Evolutionary conservation across 2,113 vertebrate genomes (phyloP).

Genomic region (Apeltes quadracus): DNA sequence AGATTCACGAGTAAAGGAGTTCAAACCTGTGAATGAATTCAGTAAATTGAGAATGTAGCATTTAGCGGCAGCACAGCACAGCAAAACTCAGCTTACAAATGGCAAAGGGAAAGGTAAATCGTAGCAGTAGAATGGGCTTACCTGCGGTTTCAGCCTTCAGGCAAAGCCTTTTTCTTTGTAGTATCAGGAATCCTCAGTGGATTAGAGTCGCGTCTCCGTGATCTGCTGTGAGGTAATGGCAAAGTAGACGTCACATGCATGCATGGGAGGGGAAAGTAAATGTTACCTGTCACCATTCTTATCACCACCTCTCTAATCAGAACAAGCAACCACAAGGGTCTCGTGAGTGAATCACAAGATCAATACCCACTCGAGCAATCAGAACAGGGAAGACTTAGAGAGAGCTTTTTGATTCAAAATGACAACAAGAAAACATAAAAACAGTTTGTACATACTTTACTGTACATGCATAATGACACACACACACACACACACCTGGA

Average conservation of each 20-base stretch:
- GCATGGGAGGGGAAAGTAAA: neutral
- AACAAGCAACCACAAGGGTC: neutral
- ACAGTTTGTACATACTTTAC: neutral
- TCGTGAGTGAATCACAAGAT: slow-evolving; percentile 25
- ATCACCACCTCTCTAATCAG: slow-evolving; percentile 5
- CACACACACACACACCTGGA: neutral
- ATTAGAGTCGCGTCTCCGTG: neutral
- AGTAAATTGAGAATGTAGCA: slow-evolving; percentile 2
- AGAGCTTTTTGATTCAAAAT: neutral
- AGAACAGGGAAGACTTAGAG: neutral
- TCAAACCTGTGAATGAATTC: neutral
- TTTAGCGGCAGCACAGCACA: neutral
- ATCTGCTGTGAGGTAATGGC: neutral
- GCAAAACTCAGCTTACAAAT: neutral
- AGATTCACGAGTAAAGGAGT: neutral
- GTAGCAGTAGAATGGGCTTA: slow-evolving; percentile 7
- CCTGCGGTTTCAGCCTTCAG: slow-evolving; percentile 18
- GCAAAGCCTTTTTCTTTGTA: neutral
- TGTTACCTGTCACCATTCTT: neutral
- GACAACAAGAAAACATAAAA: neutral
- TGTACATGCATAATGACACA: neutral
- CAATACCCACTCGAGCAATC: slow-evolving; percentile 10
- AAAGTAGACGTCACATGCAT: neutral
- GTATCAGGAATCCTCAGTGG: neutral
- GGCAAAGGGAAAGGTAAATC: neutral